These are phyloP conservation scores for Cynopterus sphinx DNA, from an alignment of 2,797 vertebrate genomes.

Conservation along the genomic window DNA sequence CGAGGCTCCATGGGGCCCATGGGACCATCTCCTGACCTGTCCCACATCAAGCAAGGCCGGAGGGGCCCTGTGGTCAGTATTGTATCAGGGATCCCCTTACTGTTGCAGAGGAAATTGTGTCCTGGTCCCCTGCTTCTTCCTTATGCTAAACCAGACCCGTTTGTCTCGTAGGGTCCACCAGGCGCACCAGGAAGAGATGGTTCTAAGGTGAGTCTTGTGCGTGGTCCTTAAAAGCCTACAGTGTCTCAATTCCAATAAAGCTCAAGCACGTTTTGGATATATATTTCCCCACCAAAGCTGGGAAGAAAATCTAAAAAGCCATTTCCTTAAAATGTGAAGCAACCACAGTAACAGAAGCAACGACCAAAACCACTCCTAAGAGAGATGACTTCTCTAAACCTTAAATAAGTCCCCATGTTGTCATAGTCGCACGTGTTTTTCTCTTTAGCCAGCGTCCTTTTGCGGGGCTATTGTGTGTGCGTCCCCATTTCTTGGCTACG, in stretches of 20 bases:
- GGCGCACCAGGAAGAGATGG: conserved; percentile 95
- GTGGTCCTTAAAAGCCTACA: background rate
- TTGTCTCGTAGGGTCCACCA: conserved; percentile 90
- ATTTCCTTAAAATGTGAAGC: background rate
- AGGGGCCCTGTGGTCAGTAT: conserved; percentile 95
- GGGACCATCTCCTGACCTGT: conserved; percentile 95
- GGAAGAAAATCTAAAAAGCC: background rate
- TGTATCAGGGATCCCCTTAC: background rate
- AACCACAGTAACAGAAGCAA: background rate
- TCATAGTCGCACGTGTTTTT: background rate
- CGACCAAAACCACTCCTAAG: background rate
- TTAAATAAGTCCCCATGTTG: background rate
- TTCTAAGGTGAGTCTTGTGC: conserved; percentile 88
- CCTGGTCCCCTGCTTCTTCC: background rate
- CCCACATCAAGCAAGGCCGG: conserved; percentile 95
- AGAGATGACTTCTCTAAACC: background rate
- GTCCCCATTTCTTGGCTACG: background rate
- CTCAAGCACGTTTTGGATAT: background rate
- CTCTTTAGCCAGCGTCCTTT: background rate
- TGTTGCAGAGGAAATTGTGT: fast-evolving
- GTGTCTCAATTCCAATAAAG: fast-evolving
- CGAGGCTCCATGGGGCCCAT: conserved; percentile 97
- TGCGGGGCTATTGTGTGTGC: background rate
- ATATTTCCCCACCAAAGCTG: background rate
- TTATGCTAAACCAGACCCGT: conserved; percentile 63